Evolutionary conservation across 1,140 invertebrate genomes (phyloP), one percentile per base, ranked within the genome.

Genomic region (Pristionchus pacificus): DNA sequence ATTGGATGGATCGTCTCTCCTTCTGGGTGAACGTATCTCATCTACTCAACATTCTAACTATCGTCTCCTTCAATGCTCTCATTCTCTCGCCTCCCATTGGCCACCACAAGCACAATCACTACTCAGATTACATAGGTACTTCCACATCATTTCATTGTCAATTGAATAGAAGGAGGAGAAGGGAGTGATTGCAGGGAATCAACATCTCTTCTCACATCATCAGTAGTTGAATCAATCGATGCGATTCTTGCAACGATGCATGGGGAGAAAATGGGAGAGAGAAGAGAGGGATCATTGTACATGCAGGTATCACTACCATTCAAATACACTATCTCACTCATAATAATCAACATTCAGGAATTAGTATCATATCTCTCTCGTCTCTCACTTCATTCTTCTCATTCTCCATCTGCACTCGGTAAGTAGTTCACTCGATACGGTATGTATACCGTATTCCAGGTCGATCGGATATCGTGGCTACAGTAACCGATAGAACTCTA

Each of bases 251-350:
- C 38, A 6, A 10, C 38, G 6, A 49, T 49, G 38, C 38, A 49
- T 19, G 38, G 38, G 19, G 38, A 49, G 38, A 49, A 49, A 19
- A 6, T 49, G 38, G 38, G 38, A 6, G 38, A 19, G 19, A n/a
- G n/a, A n/a, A 49, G 38, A 19, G 38, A 49, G 6, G 6, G 19
- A 19, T 49, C 38, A 19, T 6, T 19, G 38, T 49, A 10, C 38
- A 49, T 49, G 38, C 38, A 49, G 38, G 38, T 49, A 49, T 49
- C n/a, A n/a, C n/a, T n/a, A n/a, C n/a, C n/a, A n/a, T n/a, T n/a
- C n/a, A n/a, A n/a, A n/a, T n/a, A n/a, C n/a, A n/a, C n/a, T n/a
- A n/a, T n/a, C n/a, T n/a, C n/a, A n/a, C n/a, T n/a, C n/a, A n/a
- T n/a, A n/a, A n/a, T n/a, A n/a, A n/a, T n/a, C n/a, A n/a, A n/a